phyloP scores from a whole-genome alignment of 2,797 vertebrate genomes.

The Siniperca obscura region DNA sequence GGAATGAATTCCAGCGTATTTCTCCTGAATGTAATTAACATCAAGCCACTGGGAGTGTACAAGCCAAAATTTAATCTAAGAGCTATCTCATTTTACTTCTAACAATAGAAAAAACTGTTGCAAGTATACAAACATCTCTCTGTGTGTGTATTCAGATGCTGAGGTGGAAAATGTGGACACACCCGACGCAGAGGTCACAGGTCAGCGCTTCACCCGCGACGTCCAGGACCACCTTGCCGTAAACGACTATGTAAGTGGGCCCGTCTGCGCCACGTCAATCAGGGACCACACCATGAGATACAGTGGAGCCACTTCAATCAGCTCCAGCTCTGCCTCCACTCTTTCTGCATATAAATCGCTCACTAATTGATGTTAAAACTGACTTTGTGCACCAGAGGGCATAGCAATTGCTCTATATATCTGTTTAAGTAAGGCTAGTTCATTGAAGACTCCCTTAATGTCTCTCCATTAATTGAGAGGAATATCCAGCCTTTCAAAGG shows the following conservation, averaged over 20 bases:
- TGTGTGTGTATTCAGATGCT: slow-evolving; percentile 77
- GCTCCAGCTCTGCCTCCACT: slow-evolving; percentile 68
- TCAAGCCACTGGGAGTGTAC: slow-evolving; percentile 39
- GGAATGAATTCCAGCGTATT: slow-evolving; percentile 37
- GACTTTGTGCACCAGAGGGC: slow-evolving; percentile 85
- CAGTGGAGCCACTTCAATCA: slow-evolving; percentile 72
- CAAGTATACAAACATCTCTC: slow-evolving; percentile 11
- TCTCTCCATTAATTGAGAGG: slow-evolving; percentile 85
- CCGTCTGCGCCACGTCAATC: slow-evolving; percentile 9
- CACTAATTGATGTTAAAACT: slow-evolving; percentile 87
- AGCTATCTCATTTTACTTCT: slow-evolving; percentile 36
- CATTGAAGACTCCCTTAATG: slow-evolving; percentile 87
- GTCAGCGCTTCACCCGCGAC: slow-evolving; percentile 89
- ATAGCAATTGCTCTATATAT: slow-evolving; percentile 88
- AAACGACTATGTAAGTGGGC: slow-evolving; percentile 93
- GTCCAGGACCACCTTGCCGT: slow-evolving; percentile 88
- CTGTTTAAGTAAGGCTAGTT: slow-evolving; percentile 88
- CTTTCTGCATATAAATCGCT: slow-evolving; percentile 84
- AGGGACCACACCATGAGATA: slow-evolving; percentile 56
- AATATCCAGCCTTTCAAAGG: slow-evolving; percentile 86
- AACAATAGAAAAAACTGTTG: slow-evolving; percentile 33
- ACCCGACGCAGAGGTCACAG: slow-evolving; percentile 75
- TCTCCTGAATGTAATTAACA: slow-evolving; percentile 60
- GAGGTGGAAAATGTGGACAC: slow-evolving; percentile 83
- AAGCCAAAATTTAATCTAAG: slow-evolving; percentile 45